A percentile compares a stretch with the other conserved stretches of the same genome.
Evolutionary conservation across 2,888 invertebrate species (phyloP).

Genomic region (Coremacera marginata): DNA sequence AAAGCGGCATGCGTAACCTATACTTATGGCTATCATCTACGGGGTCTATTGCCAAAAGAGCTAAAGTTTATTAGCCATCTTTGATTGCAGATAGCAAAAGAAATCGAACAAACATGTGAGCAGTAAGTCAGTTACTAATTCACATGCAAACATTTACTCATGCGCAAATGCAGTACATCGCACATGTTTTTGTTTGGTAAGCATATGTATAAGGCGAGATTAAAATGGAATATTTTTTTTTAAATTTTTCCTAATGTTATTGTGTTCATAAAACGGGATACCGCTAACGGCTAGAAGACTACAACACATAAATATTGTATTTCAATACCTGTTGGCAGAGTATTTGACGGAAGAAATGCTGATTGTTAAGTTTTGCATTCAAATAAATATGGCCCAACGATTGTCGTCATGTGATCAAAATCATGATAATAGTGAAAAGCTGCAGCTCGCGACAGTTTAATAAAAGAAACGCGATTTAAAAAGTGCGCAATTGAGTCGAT

Average conservation of each 20-base stretch:
- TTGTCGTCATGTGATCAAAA: not conserved
- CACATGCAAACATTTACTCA: not conserved
- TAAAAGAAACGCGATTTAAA: no score
- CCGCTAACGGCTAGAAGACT: not conserved
- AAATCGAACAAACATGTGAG: not conserved
- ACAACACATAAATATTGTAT: conserved; percentile 22
- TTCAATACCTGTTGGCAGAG: conserved; percentile 12
- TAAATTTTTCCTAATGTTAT: conserved; percentile 29
- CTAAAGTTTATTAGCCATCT: conserved; percentile 14
- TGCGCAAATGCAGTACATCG: not conserved
- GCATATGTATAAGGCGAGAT: not conserved
- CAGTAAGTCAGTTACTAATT: not conserved
- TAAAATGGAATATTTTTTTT: conserved; percentile 8
- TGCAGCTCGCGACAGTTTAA: no score
- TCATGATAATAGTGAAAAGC: no score
- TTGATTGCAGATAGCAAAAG: conserved; percentile 17
- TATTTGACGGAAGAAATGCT: conserved; percentile 10
- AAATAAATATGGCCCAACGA: not conserved
- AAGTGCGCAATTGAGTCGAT: no score
- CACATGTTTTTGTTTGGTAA: not conserved
- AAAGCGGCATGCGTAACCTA: not conserved
- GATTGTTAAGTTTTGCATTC: conserved; percentile 14
- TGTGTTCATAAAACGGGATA: conserved; percentile 19
- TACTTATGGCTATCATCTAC: not conserved
- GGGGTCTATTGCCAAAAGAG: not conserved